phyloP scores from a whole-genome alignment of 2,797 vertebrate species.

The Phrynocephalus vlangalii region DNA sequence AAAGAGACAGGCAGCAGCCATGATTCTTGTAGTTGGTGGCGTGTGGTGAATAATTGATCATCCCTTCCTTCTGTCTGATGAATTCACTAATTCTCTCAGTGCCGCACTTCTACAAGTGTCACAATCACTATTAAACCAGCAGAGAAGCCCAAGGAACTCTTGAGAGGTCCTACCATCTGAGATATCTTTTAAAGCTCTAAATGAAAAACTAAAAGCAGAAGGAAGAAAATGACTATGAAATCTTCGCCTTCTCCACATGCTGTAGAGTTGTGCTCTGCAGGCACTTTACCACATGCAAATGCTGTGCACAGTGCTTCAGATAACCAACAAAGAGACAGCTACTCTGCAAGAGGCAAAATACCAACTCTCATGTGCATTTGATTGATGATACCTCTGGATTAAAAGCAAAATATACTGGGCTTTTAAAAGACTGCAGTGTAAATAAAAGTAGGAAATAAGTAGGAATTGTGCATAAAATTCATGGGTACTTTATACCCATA shows the following conservation, averaged over 20 bases:
- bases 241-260: conserved; percentile 51
- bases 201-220: conserved; percentile 75
- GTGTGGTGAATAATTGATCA: conserved; percentile 78
- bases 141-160: conserved; percentile 59
- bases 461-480: conserved; percentile 6
- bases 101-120: conserved; percentile 60
- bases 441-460: neutral
- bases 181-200: conserved; percentile 61
- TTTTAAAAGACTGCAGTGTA: conserved; percentile 28
- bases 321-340: conserved; percentile 25
- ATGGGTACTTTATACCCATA: conserved; percentile 27
- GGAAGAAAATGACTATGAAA: conserved; percentile 61
- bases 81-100: conserved; percentile 75
- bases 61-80: conserved; percentile 53
- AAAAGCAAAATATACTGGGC: conserved; percentile 44
- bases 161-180: conserved; percentile 60
- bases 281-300: conserved; percentile 29
- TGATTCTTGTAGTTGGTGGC: conserved; percentile 59
- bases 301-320: conserved; percentile 4
- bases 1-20: conserved; percentile 55
- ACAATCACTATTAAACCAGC: conserved; percentile 66
- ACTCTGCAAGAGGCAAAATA: neutral
- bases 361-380: conserved; percentile 17
- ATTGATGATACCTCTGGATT: conserved; percentile 25
- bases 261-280: conserved; percentile 38